Evolutionary conservation across 2,888 invertebrate genomes (phyloP).

Genomic region (Tachina fera): DNA sequence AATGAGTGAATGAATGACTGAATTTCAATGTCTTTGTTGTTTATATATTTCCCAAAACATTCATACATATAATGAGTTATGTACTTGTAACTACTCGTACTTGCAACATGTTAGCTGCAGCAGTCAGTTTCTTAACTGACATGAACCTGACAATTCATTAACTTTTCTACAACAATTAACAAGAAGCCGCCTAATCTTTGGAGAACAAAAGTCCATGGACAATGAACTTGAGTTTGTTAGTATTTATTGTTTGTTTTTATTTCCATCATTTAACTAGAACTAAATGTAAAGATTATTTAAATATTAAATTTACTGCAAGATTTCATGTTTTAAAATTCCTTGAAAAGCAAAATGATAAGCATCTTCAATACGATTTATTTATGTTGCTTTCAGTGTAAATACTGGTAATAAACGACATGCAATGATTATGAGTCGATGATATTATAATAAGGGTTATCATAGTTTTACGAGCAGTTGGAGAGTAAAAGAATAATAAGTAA

Average conservation of each 20-base stretch:
- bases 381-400: constrained; percentile 49
- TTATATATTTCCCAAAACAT: constrained; percentile 12
- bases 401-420: constrained; percentile 55
- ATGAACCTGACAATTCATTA: constrained; percentile 68
- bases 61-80: constrained; percentile 45
- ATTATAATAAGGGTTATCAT: background rate
- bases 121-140: constrained; percentile 51
- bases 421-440: background rate
- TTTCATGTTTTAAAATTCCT: constrained; percentile 55
- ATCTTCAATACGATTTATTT: constrained; percentile 55
- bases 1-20: constrained; percentile 31
- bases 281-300: constrained; percentile 39
- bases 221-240: constrained; percentile 58
- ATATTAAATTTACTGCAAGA: constrained; percentile 22
- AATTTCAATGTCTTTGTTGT: background rate
- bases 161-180: constrained; percentile 60
- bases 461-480: background rate
- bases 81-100: constrained; percentile 37
- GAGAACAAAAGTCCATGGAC: constrained; percentile 42
- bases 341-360: constrained; percentile 35
- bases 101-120: constrained; percentile 51
- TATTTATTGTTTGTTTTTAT: background rate
- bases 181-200: constrained; percentile 29
- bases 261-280: constrained; percentile 1
- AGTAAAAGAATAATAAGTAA: too few species aligned